A percentile compares a stretch with the other conserved stretches of the same genome.
Evolutionary conservation across 2,113 vertebrate genomes (phyloP).

Genomic region (Cervus canadensis): DNA sequence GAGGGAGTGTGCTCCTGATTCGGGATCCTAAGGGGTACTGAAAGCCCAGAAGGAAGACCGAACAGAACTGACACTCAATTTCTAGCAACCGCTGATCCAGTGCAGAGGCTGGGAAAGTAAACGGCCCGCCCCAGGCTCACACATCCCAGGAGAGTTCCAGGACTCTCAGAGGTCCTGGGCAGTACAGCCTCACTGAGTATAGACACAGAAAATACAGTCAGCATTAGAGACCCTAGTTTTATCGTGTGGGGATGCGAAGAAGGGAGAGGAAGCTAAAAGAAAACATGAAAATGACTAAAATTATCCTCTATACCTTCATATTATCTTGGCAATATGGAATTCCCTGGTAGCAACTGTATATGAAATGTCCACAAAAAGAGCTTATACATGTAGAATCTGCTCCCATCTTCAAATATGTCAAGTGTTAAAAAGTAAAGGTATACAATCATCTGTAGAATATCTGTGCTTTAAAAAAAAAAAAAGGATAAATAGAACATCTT

Average conservation of each 20-base stretch:
- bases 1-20: neutral
- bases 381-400: neutral
- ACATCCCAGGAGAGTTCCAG: neutral
- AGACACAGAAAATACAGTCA: neutral
- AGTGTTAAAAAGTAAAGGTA: neutral
- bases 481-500: neutral
- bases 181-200: neutral
- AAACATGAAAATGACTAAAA: conserved; percentile 1
- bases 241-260: neutral
- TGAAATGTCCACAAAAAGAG: neutral
- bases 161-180: neutral
- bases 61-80: neutral
- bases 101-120: neutral
- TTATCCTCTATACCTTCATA: neutral
- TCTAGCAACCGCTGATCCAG: neutral
- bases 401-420: neutral
- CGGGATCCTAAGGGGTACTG: neutral
- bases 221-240: neutral
- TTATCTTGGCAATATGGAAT: neutral
- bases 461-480: neutral
- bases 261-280: neutral
- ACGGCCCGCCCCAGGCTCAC: neutral
- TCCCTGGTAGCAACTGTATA: neutral
- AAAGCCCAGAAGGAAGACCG: neutral
- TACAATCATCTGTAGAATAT: neutral